These are phyloP conservation scores for Clarias platycephalus DNA, from an alignment of 2,797 vertebrate species.

Conservation along the genomic window DNA sequence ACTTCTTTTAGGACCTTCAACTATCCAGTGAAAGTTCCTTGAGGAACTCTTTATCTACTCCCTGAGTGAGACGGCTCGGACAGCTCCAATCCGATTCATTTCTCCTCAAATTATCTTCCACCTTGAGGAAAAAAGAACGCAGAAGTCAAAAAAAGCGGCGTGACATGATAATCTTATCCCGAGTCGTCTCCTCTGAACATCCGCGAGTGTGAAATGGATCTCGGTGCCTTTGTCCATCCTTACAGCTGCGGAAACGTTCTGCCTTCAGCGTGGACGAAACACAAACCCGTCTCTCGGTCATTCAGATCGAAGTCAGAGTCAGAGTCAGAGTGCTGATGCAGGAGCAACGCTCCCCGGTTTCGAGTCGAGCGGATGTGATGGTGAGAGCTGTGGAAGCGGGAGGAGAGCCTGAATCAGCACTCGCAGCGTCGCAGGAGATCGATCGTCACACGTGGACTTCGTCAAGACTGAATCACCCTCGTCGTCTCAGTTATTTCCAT, in stretches of 20 bases:
- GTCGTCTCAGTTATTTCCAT: background rate
- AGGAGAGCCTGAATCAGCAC: background rate
- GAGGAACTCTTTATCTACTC: background rate
- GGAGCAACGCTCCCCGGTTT: background rate
- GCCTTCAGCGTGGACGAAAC: constrained; percentile 19
- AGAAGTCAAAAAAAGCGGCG: background rate
- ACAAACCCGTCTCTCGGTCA: background rate
- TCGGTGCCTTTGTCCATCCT: background rate
- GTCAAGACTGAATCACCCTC: constrained; percentile 31
- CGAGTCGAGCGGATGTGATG: background rate
- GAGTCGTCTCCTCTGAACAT: background rate
- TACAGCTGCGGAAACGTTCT: background rate
- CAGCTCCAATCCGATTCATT: background rate
- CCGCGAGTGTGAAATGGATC: background rate
- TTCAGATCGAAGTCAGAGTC: background rate
- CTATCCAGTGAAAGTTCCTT: background rate
- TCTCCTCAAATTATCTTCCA: background rate
- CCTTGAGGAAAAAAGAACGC: background rate
- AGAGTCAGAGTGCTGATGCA: constrained; percentile 15
- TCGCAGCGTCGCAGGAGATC: background rate
- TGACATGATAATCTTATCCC: background rate
- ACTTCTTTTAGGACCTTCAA: background rate
- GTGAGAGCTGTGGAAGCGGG: background rate
- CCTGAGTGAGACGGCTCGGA: background rate
- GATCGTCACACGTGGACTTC: background rate